Percentiles rank a stretch among this genome's conserved stretches.
Evolutionary conservation across 2,113 vertebrate species (phyloP).

Genomic region (Calidris pygmaea): DNA sequence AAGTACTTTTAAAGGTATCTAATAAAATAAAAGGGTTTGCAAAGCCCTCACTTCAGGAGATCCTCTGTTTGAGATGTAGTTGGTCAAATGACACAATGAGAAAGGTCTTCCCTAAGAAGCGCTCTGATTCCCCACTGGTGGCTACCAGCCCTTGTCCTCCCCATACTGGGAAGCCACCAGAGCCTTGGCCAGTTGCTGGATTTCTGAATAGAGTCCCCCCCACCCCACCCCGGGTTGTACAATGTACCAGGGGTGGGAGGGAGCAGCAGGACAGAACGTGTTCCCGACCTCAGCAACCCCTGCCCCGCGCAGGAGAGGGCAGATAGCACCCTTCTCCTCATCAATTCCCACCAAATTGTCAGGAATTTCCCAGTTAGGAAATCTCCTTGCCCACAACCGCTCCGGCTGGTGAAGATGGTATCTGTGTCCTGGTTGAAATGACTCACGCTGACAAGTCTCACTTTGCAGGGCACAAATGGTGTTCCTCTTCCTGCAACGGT

Average conservation of each 20-base stretch:
- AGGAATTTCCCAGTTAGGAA: slow-evolving; percentile 2
- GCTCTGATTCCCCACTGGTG: accelerated
- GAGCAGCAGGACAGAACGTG: accelerated
- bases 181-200: not conserved
- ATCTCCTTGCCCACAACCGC: not conserved
- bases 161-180: accelerated
- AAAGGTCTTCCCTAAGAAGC: not conserved
- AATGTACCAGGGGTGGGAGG: accelerated
- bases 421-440: not conserved
- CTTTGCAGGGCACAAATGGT: not conserved
- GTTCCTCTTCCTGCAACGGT: not conserved
- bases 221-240: not conserved
- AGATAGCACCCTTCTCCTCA: not conserved
- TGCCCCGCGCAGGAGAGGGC: accelerated
- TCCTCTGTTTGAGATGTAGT: not conserved
- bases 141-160: not conserved
- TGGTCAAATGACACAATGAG: not conserved
- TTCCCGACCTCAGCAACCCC: not conserved
- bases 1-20: not conserved
- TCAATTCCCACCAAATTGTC: not conserved
- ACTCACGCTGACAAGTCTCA: not conserved
- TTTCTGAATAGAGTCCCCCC: not conserved
- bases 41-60: not conserved
- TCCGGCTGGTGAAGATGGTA: not conserved
- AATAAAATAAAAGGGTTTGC: not conserved